phyloP scores from a whole-genome alignment of 2,797 vertebrate species.

The Neopelma chrysocephalum region DNA sequence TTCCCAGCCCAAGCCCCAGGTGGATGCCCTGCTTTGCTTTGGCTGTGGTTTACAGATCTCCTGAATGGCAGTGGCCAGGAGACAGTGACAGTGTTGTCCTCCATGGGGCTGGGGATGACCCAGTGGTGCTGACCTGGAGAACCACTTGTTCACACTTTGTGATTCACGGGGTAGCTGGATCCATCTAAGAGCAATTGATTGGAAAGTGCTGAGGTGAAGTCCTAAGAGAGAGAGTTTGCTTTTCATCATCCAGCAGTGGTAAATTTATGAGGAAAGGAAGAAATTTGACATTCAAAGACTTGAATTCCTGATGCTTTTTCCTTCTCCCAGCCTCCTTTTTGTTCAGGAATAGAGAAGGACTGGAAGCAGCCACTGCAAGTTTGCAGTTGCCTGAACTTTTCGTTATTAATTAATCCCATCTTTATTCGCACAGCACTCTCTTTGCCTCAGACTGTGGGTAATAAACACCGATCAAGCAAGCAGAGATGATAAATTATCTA shows the following conservation, averaged over 20 bases:
- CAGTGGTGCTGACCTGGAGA: neutral
- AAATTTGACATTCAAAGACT: neutral
- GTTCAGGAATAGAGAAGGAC: neutral
- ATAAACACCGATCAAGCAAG: conserved; percentile 74
- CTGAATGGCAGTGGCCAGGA: neutral
- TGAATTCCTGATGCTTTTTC: neutral
- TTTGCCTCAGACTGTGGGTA: conserved; percentile 69
- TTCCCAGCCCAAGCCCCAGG: neutral
- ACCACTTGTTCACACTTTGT: neutral
- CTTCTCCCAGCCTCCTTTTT: neutral
- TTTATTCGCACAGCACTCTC: conserved; percentile 65
- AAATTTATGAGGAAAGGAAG: neutral
- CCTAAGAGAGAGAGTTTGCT: neutral
- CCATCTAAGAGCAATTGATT: neutral
- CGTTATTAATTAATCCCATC: conserved; percentile 73
- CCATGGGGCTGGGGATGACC: neutral
- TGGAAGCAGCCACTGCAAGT: neutral
- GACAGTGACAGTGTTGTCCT: neutral
- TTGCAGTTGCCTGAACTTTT: conserved; percentile 61
- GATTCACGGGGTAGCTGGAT: neutral
- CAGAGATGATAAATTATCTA: conserved; percentile 74
- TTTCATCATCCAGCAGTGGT: neutral
- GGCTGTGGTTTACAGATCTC: neutral
- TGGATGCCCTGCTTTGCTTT: neutral
- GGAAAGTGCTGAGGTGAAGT: neutral